These are phyloP conservation scores for Erpetoichthys calabaricus DNA, from an alignment of 2,797 vertebrate genomes.

Conservation along the genomic window DNA sequence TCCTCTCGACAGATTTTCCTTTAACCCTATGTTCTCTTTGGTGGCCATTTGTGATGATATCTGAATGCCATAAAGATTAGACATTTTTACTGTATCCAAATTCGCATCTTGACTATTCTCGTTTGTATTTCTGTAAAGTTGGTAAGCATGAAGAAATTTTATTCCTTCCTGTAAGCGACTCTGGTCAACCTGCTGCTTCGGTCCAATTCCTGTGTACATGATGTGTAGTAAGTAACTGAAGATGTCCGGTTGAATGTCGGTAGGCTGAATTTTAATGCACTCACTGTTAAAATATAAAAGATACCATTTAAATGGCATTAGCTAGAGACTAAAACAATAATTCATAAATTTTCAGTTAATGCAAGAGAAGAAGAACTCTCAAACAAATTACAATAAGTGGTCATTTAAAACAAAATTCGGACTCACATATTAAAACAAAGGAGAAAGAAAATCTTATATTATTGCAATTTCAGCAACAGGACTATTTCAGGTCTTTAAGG, in stretches of 20 bases:
- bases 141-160: constrained; percentile 85
- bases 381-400: too few relatives aligned
- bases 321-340: constrained; percentile 20
- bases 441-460: too few relatives aligned
- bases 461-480: too few relatives aligned
- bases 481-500: too few relatives aligned
- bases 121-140: constrained; percentile 62
- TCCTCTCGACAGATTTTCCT: constrained; percentile 35
- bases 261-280: constrained; percentile 96
- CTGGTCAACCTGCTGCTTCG: constrained; percentile 79
- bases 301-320: too few relatives aligned
- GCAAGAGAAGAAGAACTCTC: too few relatives aligned
- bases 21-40: constrained; percentile 51
- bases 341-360: constrained; percentile 5
- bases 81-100: constrained; percentile 65
- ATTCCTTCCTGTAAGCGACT: constrained; percentile 84
- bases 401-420: too few relatives aligned
- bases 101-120: constrained; percentile 52
- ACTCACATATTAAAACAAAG: too few relatives aligned
- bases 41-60: constrained; percentile 75
- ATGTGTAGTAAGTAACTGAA: constrained; percentile 96
- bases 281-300: constrained; percentile 58
- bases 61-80: constrained; percentile 95
- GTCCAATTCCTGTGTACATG: constrained; percentile 90
- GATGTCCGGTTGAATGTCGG: constrained; percentile 93